Base-by-base conservation (phyloP, 2,113 vertebrate species). In the Paedocypris sp. region DNA sequence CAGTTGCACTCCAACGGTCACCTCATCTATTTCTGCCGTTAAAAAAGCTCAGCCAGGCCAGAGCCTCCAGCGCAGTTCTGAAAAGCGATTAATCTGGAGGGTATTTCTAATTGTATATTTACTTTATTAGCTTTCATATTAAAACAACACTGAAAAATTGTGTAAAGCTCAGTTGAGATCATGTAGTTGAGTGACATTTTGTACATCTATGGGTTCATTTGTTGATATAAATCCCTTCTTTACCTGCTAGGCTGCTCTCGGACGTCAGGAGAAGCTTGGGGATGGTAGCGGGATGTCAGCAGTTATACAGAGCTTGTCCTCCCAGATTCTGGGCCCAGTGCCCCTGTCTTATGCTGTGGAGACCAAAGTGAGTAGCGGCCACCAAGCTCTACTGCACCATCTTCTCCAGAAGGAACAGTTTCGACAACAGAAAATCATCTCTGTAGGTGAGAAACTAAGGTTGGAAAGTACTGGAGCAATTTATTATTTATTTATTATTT, bases 361-460 rank as follows among this genome's bases (percentile, higher is more conserved):
- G 67, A 87, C 88, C 39, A 98, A 96, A 73, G 88, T 89, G 60
- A 93, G 88, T 73, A 91, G 89, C 83, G 93, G 93, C 80, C 94
- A 98, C 71, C 95, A 98, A 71, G 95, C 93, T 39, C 90, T 98
- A 31, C 86, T 98, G 67, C 94, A 98, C 42, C 95, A 98, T 79
- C 86, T 98, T 53, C 83, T 98, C 52, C 69, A 97, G 80, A 97
- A 95, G 77, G 95, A 97, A 74, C 94, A 98, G 75, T 93, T 96
- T 82, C 85, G 93, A 62, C 92, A 97, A 69, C 93, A 97, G 69
- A 97, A 93, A 81, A 88, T 93, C 63, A 86, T 97, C 62, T 88
- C 89, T 71, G 75, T 88, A 70, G 91, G 95, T 97, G 83, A 87
- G 76, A 22, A 13, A 15, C 4, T 26, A 36, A 22, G 6, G 26